Conservation (phyloP, 2,888 invertebrate species). For the Pteria penguin region DNA sequence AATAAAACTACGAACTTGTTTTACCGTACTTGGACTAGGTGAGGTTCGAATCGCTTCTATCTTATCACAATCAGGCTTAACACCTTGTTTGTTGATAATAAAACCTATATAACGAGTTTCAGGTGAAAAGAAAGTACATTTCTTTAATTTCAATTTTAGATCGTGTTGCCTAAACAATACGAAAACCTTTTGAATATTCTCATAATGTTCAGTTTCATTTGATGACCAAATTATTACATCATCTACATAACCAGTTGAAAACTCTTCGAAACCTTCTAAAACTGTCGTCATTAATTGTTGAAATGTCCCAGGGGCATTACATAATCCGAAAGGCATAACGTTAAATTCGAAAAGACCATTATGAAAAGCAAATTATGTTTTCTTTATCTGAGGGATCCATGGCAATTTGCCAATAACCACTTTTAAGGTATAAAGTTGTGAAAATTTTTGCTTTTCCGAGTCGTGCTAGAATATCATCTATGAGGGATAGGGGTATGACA, state of each 20-base stretch:
- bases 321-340: too few species aligned
- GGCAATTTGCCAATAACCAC: too few species aligned
- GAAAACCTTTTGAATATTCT: background rate
- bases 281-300: constrained; percentile 39
- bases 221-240: too few species aligned
- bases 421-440: constrained; percentile 23
- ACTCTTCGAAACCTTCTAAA: constrained; percentile 7
- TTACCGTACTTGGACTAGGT: constrained; percentile 36
- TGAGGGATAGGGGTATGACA: constrained; percentile 35
- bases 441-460: constrained; percentile 23
- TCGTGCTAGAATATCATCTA: constrained; percentile 35
- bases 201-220: background rate
- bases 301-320: too few species aligned
- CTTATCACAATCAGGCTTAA: constrained; percentile 35
- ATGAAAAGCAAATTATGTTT: constrained; percentile 37
- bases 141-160: constrained; percentile 8
- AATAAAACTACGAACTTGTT: constrained; percentile 45
- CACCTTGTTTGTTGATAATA: constrained; percentile 25
- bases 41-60: constrained; percentile 33
- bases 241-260: constrained; percentile 16
- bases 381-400: constrained; percentile 37
- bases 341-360: too few species aligned
- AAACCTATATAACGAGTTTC: constrained; percentile 44
- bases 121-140: too few species aligned
- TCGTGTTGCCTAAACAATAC: background rate